Base-by-base conservation (phyloP, 2,888 invertebrate genomes). In the Orchesellides sinensis region DNA sequence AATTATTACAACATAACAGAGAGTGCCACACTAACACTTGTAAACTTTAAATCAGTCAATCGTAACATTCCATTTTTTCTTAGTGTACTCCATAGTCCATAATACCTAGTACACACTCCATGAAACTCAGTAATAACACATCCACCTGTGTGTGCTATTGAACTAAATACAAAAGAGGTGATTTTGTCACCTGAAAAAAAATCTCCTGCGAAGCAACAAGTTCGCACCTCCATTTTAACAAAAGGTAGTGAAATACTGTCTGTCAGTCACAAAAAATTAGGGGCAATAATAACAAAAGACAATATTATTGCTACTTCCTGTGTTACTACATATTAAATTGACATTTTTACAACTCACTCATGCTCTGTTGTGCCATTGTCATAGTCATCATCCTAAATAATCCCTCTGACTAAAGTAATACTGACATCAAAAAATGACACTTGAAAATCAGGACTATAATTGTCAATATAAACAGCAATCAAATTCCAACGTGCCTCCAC, bases 191-290 rank as follows among this genome's bases (percentile, higher is more conserved):
- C 47, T 52, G 63, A 35, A 63, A 63, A 63, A 52, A 61, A 61
- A 40, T 29, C 72, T 69, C 54, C 35, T 54, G 61, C 12, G 32
- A 66, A 65, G 49, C 75, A 75, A 75, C 75, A 75, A 65, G 75
- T 75, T 75, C 54, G 65, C 66, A 75, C 75, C 75, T 75, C 40
- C 25, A 5, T 59, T 45, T 61, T 25, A 74, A 74, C 35, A 32
- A 63, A 45, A 70, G 49, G 27, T 40, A 54, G 54, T 52, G 40
- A 17, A 52, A 27, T 27, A 40, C 27, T 61, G 59, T 40, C 72
- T 25, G 72, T 59, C 52, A 74, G 47, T 52, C 56, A 56, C 32
- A 59, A 54, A 74, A 75, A 75, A 66, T 66, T 75, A 75, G 66
- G 54, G 66, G 29, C 66, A 75, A 66, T 65, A 75, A 66, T 56